Evolutionary conservation across 2,113 vertebrate species (phyloP).

Genomic region (Arothron firmamentum): DNA sequence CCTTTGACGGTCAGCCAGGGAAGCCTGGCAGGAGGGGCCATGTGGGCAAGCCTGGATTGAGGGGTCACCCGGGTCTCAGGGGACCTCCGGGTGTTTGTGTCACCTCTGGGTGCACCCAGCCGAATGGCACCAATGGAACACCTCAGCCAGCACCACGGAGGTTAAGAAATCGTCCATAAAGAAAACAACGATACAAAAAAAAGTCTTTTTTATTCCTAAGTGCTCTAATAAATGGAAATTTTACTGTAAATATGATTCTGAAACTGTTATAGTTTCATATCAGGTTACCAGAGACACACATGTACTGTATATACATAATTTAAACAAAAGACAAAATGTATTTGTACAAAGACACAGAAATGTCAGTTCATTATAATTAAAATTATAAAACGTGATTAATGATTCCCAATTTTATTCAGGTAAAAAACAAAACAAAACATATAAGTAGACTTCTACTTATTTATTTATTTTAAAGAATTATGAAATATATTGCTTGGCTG

Average conservation of each 20-base stretch:
- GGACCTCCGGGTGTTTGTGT: constrained; percentile 76
- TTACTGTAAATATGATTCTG: constrained; percentile 70
- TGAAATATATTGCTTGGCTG: too few relatives aligned
- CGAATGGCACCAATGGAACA: constrained; percentile 38
- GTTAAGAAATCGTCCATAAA: constrained; percentile 63
- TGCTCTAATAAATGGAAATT: constrained; percentile 33
- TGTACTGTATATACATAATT: neutral
- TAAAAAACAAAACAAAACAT: too few relatives aligned
- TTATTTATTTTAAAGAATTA: too few relatives aligned
- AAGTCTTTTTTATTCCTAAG: constrained; percentile 40
- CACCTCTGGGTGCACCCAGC: constrained; percentile 68
- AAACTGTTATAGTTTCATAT: constrained; percentile 15
- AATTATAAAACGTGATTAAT: constrained; percentile 37
- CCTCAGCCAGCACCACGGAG: constrained; percentile 44
- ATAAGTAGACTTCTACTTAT: too few relatives aligned
- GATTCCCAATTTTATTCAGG: neutral
- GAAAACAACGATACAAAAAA: constrained; percentile 1
- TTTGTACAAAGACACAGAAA: constrained; percentile 58
- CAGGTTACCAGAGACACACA: constrained; percentile 10
- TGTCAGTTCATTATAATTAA: constrained; percentile 71
- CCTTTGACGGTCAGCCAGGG: constrained; percentile 74
- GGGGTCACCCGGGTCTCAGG: constrained; percentile 71
- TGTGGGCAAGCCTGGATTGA: constrained; percentile 66
- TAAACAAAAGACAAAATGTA: constrained; percentile 20
- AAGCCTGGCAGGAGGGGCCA: constrained; percentile 73